Base-by-base conservation (phyloP, 2,888 invertebrate species). In the Trichacis sp. region DNA sequence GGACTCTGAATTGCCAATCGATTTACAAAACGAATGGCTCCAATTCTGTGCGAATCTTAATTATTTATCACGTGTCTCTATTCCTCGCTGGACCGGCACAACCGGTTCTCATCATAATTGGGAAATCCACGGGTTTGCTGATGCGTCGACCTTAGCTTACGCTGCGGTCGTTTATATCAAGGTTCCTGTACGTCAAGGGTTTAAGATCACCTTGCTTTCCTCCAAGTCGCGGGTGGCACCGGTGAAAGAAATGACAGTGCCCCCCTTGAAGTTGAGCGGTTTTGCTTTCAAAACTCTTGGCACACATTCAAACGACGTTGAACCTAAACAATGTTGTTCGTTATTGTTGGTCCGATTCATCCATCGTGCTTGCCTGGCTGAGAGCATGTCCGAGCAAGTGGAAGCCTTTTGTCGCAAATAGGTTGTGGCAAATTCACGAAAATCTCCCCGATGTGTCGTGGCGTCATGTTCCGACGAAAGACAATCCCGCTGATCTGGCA, bases 121-220 rank as follows among this genome's bases (percentile, higher is more conserved):
- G 9, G 52, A 69, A 46, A 48, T 67, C n/a, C 64, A 65, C 30
- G 74, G 71, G 0, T 74, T 73, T 57, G 38, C 64, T 3, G 74
- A 73, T 24, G 72, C 74, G 1, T 72, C 72, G 1, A 50, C 17
- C 11, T 53, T 56, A 11, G 71, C 68, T 8, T 72, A 72, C 45
- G 65, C 63, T 1, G 73, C 73, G 0, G 60, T 58, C 9, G 60
- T 73, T 8, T 71, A 73, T 17, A 30, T 12, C 1, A 18, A 1
- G 45, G 30, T 11, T 12, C 18, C 1, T 17, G 15, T 2, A 11
- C n/a, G n/a, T n/a, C n/a, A n/a, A n/a, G n/a, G n/a, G n/a, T n/a
- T n/a, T n/a, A n/a, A n/a, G n/a, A n/a, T 18, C 12, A 11, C 19
- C 14, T 18, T 54, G 4, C 19, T 54, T 1, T 19, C 45, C 1